Conservation (phyloP, 2,113 vertebrate species). For the Burhinus bistriatus region DNA sequence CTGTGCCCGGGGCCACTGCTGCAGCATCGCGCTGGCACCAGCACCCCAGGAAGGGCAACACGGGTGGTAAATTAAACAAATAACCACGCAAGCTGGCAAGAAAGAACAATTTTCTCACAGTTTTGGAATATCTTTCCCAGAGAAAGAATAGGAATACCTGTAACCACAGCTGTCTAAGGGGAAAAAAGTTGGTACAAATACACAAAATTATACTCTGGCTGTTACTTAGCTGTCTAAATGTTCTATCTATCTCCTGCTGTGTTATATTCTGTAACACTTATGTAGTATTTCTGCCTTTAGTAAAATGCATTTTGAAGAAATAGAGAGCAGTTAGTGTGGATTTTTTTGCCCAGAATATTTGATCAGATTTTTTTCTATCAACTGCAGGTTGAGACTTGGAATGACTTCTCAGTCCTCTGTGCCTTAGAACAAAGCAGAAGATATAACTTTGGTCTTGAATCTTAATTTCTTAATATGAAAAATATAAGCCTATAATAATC, state of each 20-base stretch:
- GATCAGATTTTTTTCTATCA: constrained; percentile 46
- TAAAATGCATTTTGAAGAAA: constrained; percentile 28
- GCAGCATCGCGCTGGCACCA: neutral
- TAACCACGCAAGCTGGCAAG: neutral
- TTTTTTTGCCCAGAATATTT: neutral
- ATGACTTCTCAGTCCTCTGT: constrained; percentile 40
- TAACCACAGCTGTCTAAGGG: neutral
- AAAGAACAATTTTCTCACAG: neutral
- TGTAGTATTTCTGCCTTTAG: neutral
- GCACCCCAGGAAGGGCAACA: neutral
- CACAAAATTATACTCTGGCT: neutral
- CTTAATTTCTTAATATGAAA: constrained; percentile 47
- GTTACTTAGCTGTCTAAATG: neutral
- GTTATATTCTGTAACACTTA: neutral
- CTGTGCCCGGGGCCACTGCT: neutral
- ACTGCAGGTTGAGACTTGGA: constrained; percentile 29
- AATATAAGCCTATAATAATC: constrained; percentile 43
- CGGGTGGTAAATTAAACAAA: neutral
- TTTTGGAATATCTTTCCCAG: neutral
- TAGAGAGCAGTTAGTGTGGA: neutral
- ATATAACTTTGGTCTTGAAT: constrained; percentile 21
- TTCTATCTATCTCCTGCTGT: neutral
- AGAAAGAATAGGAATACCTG: neutral
- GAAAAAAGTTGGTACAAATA: neutral
- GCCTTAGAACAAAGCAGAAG: constrained; percentile 27